A percentile compares a stretch with the other conserved stretches of the same genome.
phyloP scores from a whole-genome alignment of 2,888 invertebrate species.

The Frankliniella intonsa region DNA sequence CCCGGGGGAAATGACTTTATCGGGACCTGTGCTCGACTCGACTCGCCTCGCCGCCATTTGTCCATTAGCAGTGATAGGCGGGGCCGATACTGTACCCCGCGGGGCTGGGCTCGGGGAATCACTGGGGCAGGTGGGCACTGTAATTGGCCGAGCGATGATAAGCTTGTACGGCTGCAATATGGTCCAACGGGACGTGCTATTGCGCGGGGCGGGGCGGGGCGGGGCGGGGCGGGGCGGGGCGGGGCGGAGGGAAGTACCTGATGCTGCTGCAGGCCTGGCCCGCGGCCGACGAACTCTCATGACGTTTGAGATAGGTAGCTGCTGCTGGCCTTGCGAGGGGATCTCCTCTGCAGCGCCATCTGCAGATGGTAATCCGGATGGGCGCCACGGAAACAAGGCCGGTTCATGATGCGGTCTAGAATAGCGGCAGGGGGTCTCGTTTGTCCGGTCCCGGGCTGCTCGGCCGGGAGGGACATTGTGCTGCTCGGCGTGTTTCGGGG shows the following conservation, averaged over 20 bases:
- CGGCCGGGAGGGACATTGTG: not conserved
- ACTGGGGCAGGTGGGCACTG: not conserved
- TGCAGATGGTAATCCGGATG: not conserved
- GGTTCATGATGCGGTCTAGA: not conserved
- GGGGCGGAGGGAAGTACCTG: not conserved
- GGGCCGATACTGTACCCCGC: no score
- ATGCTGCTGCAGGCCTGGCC: not conserved
- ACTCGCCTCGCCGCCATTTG: no score
- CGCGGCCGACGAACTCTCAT: no score
- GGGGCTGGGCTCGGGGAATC: no score
- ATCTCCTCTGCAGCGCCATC: not conserved
- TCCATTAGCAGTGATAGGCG: no score
- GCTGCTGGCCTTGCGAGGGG: not conserved
- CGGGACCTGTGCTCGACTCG: not conserved
- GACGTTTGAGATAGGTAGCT: no score
- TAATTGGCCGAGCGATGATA: not conserved
- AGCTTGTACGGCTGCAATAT: conserved; percentile 4
- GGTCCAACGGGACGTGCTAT: conserved; percentile 7
- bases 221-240: no score
- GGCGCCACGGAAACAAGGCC: not conserved
- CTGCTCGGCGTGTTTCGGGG: not conserved
- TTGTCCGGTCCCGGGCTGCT: not conserved
- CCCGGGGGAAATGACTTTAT: not conserved
- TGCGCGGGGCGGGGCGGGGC: not conserved
- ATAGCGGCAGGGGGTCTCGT: not conserved